Evolutionary conservation across 2,797 vertebrate species (phyloP).

Genomic region (Tangara arthus): DNA sequence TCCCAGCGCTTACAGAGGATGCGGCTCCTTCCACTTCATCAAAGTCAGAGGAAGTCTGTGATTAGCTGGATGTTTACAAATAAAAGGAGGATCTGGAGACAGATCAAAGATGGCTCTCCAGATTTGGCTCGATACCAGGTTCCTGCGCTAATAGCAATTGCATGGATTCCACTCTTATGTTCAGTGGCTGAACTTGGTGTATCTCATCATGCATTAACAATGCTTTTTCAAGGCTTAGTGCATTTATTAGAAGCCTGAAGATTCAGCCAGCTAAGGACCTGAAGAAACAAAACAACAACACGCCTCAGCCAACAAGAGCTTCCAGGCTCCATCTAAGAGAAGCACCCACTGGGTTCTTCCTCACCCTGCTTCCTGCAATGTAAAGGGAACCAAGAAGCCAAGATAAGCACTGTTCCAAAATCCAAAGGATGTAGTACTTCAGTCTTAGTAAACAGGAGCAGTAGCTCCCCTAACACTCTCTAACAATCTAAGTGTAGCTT

Average conservation of each 20-base stretch:
- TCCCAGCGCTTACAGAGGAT: neutral
- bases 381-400: neutral
- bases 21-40: conserved; percentile 8
- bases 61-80: conserved; percentile 46
- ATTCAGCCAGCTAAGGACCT: neutral
- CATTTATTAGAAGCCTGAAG: neutral
- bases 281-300: neutral
- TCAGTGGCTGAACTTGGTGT: neutral
- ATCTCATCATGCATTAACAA: neutral
- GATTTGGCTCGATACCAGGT: neutral
- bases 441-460: neutral
- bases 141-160: neutral
- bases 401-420: neutral
- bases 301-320: neutral
- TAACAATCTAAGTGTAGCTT: neutral
- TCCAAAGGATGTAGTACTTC: neutral
- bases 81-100: conserved; percentile 34
- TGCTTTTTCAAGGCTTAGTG: neutral
- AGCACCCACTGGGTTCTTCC: neutral
- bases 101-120: conserved; percentile 22
- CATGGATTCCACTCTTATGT: neutral
- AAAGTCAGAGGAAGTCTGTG: conserved; percentile 34
- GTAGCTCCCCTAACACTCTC: neutral
- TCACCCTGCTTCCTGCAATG: neutral
- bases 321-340: neutral